A percentile compares a stretch with the other conserved stretches of the same genome.
phyloP scores from a whole-genome alignment of 2,797 vertebrate genomes.

The Anolis apletophallus region DNA sequence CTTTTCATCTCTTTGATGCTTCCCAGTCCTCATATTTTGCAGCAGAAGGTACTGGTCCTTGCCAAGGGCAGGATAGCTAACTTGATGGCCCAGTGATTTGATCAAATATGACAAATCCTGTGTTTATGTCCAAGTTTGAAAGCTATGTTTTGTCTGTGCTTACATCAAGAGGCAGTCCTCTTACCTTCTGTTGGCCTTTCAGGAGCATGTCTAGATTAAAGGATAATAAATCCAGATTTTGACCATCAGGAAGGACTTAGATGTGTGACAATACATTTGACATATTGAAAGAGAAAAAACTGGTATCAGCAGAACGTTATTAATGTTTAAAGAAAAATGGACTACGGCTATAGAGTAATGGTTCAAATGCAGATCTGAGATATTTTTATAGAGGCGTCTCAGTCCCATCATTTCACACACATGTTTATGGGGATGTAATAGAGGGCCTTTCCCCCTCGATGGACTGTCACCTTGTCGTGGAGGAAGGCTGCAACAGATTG shows the following conservation, averaged over 20 bases:
- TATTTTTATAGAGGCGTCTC: too few species aligned
- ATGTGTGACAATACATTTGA: not conserved
- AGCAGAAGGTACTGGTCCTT: slow-evolving; percentile 16
- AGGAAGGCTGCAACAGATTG: too few species aligned
- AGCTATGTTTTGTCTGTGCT: not conserved
- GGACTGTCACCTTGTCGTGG: too few species aligned
- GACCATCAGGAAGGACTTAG: not conserved
- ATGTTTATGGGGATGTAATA: too few species aligned
- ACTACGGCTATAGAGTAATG: not conserved
- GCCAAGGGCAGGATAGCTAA: slow-evolving; percentile 20
- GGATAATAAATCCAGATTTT: not conserved
- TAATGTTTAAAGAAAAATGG: not conserved
- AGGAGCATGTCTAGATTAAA: not conserved
- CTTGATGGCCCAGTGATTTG: not conserved
- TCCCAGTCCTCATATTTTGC: not conserved
- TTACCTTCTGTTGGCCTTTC: not conserved
- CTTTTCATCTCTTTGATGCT: not conserved
- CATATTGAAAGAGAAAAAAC: not conserved
- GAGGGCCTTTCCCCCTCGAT: too few species aligned
- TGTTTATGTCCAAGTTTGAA: not conserved
- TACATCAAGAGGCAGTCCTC: not conserved
- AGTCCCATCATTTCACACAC: too few species aligned
- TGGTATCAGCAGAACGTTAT: not conserved
- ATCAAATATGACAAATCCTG: not conserved
- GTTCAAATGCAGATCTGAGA: not conserved